phyloP scores from a whole-genome alignment of 2,113 vertebrate genomes.

The Pyrgilauda ruficollis region DNA sequence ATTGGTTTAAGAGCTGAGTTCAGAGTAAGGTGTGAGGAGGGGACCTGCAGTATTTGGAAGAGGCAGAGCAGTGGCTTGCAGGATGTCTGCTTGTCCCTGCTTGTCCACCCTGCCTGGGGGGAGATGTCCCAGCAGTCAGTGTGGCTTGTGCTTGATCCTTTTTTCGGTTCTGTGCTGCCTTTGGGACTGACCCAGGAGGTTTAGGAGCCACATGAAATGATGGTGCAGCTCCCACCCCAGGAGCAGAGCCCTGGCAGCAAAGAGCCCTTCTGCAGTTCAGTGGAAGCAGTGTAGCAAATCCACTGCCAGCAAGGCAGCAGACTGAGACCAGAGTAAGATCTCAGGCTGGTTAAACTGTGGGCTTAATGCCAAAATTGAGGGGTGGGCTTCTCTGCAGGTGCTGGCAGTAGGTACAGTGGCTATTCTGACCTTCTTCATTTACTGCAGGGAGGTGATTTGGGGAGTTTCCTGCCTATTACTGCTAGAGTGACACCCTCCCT shows the following conservation, averaged over 20 bases:
- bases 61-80: neutral
- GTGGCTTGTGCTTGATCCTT: neutral
- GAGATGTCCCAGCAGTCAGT: neutral
- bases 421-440: neutral
- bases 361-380: neutral
- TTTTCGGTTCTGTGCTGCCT: neutral
- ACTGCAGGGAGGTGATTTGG: neutral
- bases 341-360: neutral
- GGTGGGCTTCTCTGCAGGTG: neutral
- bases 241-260: neutral
- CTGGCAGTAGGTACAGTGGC: neutral
- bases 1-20: neutral
- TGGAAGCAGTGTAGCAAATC: neutral
- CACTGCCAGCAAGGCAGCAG: neutral
- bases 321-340: neutral
- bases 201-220: fast-evolving
- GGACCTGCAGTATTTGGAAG: neutral
- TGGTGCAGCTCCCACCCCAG: neutral
- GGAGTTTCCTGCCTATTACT: neutral
- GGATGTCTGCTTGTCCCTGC: neutral
- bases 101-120: neutral
- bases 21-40: neutral
- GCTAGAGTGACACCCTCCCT: neutral
- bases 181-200: neutral
- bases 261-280: neutral